A percentile compares a stretch with the other conserved stretches of the same genome.
phyloP scores from a whole-genome alignment of 1,140 invertebrate species.

The Drosophila rhopaloa region DNA sequence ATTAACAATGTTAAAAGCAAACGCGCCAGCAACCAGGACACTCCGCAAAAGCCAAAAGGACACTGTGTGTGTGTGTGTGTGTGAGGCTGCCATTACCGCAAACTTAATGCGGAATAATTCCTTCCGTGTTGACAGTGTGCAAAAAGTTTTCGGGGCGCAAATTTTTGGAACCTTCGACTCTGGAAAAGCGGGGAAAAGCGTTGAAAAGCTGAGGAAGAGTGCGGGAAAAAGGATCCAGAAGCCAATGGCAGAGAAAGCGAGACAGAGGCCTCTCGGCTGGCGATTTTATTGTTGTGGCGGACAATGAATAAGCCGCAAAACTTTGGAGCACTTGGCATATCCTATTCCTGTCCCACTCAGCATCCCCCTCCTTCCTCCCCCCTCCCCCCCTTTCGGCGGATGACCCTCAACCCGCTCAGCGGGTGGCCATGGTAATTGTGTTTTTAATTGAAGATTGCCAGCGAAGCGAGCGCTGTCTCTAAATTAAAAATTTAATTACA shows the following conservation, averaged over 20 bases:
- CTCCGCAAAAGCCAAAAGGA: constrained; percentile 29
- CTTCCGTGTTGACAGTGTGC: constrained; percentile 81
- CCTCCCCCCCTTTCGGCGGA: neutral
- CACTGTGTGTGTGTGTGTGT: constrained; percentile 11
- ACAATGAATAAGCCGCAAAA: constrained; percentile 82
- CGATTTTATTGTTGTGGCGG: constrained; percentile 68
- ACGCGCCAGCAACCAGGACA: constrained; percentile 52
- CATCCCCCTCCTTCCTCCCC: neutral
- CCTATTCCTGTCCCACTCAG: constrained; percentile 67
- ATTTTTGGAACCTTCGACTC: constrained; percentile 42
- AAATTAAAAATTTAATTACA: constrained; percentile 83
- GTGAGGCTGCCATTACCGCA: constrained; percentile 73
- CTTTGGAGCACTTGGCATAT: constrained; percentile 77
- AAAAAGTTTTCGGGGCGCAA: constrained; percentile 72
- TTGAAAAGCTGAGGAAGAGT: neutral
- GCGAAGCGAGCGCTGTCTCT: constrained; percentile 55
- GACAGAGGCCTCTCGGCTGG: constrained; percentile 24
- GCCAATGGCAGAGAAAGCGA: constrained; percentile 10
- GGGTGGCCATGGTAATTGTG: constrained; percentile 70
- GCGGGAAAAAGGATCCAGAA: constrained; percentile 3
- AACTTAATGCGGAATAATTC: constrained; percentile 82
- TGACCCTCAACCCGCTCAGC: constrained; percentile 35
- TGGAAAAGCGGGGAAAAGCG: neutral
- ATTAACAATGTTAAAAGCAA: constrained; percentile 82
- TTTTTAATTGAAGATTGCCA: constrained; percentile 80